Base-by-base conservation (phyloP, 2,888 invertebrate species). In the Ormyrus labotus region DNA sequence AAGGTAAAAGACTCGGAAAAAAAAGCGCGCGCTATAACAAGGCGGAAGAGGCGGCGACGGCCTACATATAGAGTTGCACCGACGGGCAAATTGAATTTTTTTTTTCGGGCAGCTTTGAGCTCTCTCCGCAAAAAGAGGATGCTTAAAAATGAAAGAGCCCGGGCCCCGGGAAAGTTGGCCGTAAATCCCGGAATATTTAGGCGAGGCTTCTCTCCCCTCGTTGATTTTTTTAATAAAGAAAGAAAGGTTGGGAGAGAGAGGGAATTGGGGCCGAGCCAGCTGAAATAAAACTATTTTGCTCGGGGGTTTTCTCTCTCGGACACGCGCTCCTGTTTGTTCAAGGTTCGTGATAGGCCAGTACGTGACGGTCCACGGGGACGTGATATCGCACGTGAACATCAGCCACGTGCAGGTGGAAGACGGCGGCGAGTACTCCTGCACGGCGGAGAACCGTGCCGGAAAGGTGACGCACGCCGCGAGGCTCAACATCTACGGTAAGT, bases 341-440 rank as follows among this genome's bases (percentile, higher is more conserved):
- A 95, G 95, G 91, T 95, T 95, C 91, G 93, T 95, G 89, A 95
- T 95, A 88, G 95, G 95, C 60, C 95, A 95, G 90, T 95, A 95
- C 91, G 95, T 95, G 86, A 95, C 93, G 80, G 93, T 95, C 64
- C 95, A 95, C 87, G 96, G 96, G 77, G 96, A 96, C 91, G 95
- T 96, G 85, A 95, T 96, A 90, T 95, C 96, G 89, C 95, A 95
- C 91, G 95, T 96, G 85, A 96, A 96, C 92, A 95, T 96, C 87
- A 95, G 94, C 88, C 94, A 94, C 88, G 95, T 95, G 85, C 94
- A 93, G 92, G 94, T 95, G 69, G 94, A 95, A 91, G 96, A 96
- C 87, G 96, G 96, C 19, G 96, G 96, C 45, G 95, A 95, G 89
- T 96, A 96, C 91, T 93, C 94, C 64, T 96, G 96, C 89, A 93